Percentiles rank a stretch among this genome's conserved stretches.
These are phyloP conservation scores for Vicugna pacos DNA, from an alignment of 2,113 vertebrate genomes.

Conservation along the genomic window DNA sequence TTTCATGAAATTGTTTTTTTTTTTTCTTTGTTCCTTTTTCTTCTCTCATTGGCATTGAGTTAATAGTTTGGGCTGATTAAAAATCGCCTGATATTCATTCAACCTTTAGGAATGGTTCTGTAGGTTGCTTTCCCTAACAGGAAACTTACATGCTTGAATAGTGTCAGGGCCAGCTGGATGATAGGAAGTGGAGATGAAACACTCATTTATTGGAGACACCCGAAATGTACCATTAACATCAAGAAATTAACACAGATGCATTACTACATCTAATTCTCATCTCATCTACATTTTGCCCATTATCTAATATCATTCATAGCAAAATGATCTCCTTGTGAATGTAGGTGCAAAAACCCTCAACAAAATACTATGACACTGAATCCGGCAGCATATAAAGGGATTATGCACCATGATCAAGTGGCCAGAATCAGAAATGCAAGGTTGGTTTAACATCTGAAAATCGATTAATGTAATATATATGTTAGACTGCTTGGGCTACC, in stretches of 20 bases:
- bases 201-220: too few species aligned
- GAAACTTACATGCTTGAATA: background rate
- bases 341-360: background rate
- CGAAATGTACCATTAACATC: too few species aligned
- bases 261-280: background rate
- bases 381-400: too few species aligned
- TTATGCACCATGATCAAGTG: rapidly evolving
- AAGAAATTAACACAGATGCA: background rate
- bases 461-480: too few species aligned
- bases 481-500: too few species aligned
- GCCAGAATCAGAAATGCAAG: background rate
- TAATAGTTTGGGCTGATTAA: background rate
- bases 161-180: background rate
- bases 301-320: background rate
- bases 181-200: background rate
- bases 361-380: background rate
- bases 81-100: background rate
- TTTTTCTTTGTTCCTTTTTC: background rate
- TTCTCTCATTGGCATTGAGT: background rate
- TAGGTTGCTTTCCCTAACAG: background rate
- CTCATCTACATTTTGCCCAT: background rate
- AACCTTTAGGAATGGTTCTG: background rate
- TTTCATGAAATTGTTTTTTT: background rate
- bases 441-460: too few species aligned
- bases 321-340: background rate